Conservation (phyloP, 2,888 invertebrate species). For the Esperia sulphurella region DNA sequence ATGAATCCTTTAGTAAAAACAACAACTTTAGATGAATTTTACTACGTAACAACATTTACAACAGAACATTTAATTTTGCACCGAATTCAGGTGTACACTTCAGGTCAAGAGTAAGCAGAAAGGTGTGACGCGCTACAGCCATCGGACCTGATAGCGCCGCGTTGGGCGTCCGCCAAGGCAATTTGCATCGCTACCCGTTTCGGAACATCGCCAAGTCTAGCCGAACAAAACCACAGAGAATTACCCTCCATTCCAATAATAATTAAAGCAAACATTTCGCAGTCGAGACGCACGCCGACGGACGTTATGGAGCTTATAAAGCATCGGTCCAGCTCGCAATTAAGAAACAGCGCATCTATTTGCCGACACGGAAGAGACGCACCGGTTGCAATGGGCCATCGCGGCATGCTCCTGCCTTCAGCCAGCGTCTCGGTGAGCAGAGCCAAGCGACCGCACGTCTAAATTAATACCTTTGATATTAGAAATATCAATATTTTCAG, state of each 20-base stretch:
- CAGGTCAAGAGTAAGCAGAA: constrained; percentile 51
- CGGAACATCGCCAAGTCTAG: constrained; percentile 80
- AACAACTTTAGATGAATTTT: no score
- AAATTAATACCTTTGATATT: constrained; percentile 77
- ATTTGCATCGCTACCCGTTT: constrained; percentile 79
- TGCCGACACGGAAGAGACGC: constrained; percentile 75
- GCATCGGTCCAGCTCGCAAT: constrained; percentile 72
- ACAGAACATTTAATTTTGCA: neutral
- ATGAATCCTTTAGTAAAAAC: no score
- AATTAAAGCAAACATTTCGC: constrained; percentile 79
- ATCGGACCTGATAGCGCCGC: constrained; percentile 65
- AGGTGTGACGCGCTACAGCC: constrained; percentile 51
- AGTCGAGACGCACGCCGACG: constrained; percentile 69
- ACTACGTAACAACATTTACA: neutral
- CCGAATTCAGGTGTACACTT: constrained; percentile 9
- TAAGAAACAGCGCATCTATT: constrained; percentile 76
- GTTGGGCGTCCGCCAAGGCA: constrained; percentile 77
- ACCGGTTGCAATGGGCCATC: constrained; percentile 70
- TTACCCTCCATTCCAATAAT: constrained; percentile 80
- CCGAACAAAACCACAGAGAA: constrained; percentile 79
- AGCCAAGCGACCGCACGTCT: constrained; percentile 59
- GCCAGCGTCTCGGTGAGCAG: constrained; percentile 35
- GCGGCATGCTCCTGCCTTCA: constrained; percentile 47
- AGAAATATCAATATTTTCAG: constrained; percentile 74
- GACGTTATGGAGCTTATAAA: constrained; percentile 78